Evolutionary conservation across 2,888 invertebrate genomes (phyloP).

Genomic region (Eristalis pertinax): DNA sequence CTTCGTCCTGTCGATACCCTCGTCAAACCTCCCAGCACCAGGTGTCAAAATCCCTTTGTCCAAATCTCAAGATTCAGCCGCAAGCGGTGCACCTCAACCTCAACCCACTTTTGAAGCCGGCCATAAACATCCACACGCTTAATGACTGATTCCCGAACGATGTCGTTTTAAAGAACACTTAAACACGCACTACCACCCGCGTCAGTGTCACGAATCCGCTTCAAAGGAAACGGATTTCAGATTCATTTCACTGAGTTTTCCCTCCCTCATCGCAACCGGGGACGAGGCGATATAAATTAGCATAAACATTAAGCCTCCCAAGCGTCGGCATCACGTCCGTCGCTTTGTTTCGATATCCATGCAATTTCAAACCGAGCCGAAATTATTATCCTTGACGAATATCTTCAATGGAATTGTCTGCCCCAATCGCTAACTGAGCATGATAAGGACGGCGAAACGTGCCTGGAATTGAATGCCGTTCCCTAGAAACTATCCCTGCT

Average conservation of each 20-base stretch:
- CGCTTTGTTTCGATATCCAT: neutral
- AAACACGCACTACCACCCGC: neutral
- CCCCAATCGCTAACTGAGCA: constrained; percentile 61
- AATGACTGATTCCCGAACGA: neutral
- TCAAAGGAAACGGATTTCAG: neutral
- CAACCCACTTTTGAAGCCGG: no score
- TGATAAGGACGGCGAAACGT: constrained; percentile 60
- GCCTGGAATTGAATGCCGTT: constrained; percentile 42
- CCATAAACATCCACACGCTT: neutral
- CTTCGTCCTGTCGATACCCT: no score
- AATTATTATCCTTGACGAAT: constrained; percentile 67
- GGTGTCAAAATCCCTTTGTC: no score
- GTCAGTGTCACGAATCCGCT: neutral
- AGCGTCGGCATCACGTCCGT: neutral
- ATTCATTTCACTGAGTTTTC: neutral
- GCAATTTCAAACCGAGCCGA: neutral
- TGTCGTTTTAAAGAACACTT: neutral
- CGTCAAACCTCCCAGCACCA: no score
- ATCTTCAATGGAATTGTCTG: constrained; percentile 53
- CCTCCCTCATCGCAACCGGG: neutral
- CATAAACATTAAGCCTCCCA: neutral
- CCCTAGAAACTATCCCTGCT: neutral
- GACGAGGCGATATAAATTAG: neutral
- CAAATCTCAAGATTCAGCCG: no score
- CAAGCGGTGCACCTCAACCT: no score